Percentiles rank a stretch among this genome's conserved stretches.
These are phyloP conservation scores for Xenotilapia longispinis DNA, from an alignment of 2,113 vertebrate species.

Conservation along the genomic window DNA sequence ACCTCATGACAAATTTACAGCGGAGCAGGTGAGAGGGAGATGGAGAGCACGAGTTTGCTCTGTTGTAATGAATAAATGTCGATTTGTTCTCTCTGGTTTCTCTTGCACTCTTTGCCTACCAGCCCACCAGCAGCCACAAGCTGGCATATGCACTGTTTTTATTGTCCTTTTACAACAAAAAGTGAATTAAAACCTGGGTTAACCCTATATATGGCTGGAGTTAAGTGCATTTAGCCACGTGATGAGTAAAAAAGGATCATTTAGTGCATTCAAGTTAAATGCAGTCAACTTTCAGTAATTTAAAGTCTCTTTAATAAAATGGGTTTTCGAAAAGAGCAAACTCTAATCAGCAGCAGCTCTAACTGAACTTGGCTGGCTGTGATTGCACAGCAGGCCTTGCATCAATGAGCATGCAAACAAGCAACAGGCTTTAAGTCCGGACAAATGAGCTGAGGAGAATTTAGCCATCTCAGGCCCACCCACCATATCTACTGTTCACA, in stretches of 20 bases:
- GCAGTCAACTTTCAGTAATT: not conserved
- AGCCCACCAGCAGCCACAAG: not conserved
- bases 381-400: not conserved
- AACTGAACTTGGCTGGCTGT: not conserved
- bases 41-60: not conserved
- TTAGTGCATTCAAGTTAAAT: not conserved
- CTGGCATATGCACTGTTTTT: not conserved
- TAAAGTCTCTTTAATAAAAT: not conserved
- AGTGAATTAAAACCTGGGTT: not conserved
- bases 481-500: not conserved
- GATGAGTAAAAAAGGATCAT: not conserved
- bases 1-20: conserved; percentile 45
- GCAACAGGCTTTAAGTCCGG: not conserved
- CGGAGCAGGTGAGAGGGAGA: not conserved
- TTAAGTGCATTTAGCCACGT: not conserved
- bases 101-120: not conserved
- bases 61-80: not conserved
- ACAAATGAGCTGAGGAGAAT: not conserved
- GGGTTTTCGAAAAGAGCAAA: not conserved
- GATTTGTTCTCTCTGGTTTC: not conserved
- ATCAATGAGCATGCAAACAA: not conserved
- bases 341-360: not conserved
- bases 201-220: not conserved
- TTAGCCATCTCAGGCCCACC: not conserved
- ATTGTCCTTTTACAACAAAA: not conserved